A percentile compares a stretch with the other conserved stretches of the same genome.
phyloP scores from a whole-genome alignment of 2,797 vertebrate genomes.

The Heliangelus exortis region DNA sequence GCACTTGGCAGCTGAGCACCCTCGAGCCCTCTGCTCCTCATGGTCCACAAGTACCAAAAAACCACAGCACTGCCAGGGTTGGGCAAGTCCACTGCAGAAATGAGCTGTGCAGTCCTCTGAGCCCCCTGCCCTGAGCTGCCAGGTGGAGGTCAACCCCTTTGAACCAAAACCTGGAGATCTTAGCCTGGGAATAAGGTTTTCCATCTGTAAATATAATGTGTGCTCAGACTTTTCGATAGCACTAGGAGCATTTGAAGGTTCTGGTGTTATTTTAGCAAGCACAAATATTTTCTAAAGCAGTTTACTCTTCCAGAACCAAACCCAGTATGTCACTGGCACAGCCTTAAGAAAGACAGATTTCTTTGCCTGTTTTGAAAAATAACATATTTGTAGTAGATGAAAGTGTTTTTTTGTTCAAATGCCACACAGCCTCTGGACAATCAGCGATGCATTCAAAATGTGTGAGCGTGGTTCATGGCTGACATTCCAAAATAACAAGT shows the following conservation, averaged over 20 bases:
- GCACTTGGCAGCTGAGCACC: accelerated
- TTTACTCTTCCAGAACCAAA: not conserved
- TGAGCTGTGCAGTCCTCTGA: not conserved
- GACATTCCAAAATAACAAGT: not conserved
- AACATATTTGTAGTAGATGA: not conserved
- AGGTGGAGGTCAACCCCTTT: not conserved
- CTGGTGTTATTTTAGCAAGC: not conserved
- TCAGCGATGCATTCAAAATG: not conserved
- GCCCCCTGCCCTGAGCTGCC: accelerated
- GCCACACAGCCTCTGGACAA: not conserved
- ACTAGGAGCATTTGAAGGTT: not conserved
- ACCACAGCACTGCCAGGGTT: not conserved
- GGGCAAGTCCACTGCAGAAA: not conserved
- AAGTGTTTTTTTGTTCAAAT: not conserved
- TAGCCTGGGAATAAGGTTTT: not conserved
- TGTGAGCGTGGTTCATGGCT: not conserved
- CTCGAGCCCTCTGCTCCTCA: not conserved
- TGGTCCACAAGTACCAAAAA: not conserved
- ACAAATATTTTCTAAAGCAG: not conserved
- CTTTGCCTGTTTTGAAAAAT: not conserved
- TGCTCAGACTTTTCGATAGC: not conserved
- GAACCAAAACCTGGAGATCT: not conserved
- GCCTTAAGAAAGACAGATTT: not conserved
- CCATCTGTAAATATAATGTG: not conserved
- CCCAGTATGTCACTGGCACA: not conserved